These are phyloP conservation scores for Drosophila willistoni DNA, from an alignment of 1,140 invertebrate species.

Conservation along the genomic window DNA sequence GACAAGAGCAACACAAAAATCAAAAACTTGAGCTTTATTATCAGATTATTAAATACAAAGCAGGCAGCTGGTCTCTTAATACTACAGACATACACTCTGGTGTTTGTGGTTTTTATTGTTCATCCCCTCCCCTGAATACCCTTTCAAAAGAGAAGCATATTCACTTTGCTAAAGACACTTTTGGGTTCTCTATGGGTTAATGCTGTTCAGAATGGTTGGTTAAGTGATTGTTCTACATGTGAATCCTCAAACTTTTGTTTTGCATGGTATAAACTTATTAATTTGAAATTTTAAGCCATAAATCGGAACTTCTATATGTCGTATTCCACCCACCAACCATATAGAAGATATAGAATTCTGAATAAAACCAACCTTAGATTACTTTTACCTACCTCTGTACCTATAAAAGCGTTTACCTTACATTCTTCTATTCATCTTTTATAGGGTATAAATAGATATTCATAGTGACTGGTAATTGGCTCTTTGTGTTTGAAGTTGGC, in stretches of 20 bases:
- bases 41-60: constrained; percentile 73
- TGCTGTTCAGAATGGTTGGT: too few species aligned
- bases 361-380: too few species aligned
- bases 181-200: too few species aligned
- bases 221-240: too few species aligned
- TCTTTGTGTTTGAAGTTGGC: constrained; percentile 7
- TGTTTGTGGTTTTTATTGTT: constrained; percentile 24
- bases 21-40: constrained; percentile 44
- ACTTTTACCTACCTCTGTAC: too few species aligned
- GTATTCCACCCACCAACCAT: too few species aligned
- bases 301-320: too few species aligned
- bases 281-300: too few species aligned
- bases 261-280: too few species aligned
- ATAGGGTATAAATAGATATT: not conserved
- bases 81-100: constrained; percentile 4
- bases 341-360: too few species aligned
- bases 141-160: not conserved
- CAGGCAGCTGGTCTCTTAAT: constrained; percentile 16
- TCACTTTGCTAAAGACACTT: not conserved
- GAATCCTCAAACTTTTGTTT: too few species aligned
- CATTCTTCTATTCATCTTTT: not conserved
- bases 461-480: constrained; percentile 13
- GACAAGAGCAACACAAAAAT: constrained; percentile 42
- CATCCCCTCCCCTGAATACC: not conserved
- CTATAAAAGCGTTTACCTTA: too few species aligned